Percentiles rank a stretch among this genome's conserved stretches.
Conservation (phyloP, 2,888 invertebrate species). For the Nycteola revayana region DNA sequence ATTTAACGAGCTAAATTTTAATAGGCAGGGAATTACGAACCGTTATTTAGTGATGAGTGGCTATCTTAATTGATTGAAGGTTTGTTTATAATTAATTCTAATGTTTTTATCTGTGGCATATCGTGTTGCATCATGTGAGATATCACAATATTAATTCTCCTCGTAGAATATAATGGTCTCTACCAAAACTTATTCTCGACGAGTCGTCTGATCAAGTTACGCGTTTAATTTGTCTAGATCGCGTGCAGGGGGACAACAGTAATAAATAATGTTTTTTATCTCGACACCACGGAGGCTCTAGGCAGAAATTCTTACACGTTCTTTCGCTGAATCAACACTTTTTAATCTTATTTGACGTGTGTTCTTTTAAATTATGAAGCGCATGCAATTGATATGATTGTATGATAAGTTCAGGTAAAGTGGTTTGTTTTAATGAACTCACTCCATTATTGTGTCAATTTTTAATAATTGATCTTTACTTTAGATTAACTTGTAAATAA, state of each 20-base stretch:
- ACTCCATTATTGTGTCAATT: conserved; percentile 5
- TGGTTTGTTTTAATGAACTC: conserved; percentile 13
- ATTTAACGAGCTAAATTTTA: conserved; percentile 26
- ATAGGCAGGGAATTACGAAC: conserved; percentile 12
- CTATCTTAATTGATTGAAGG: conserved; percentile 16
- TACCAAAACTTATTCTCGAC: conserved; percentile 52
- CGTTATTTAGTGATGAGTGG: conserved; percentile 9
- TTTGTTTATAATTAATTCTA: conserved; percentile 37
- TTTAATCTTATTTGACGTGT: conserved; percentile 48
- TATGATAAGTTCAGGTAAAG: conserved; percentile 18
- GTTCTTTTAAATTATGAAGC: conserved; percentile 37
- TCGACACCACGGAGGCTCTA: conserved; percentile 60
- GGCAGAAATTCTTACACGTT: conserved; percentile 78
- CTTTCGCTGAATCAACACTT: conserved; percentile 63
- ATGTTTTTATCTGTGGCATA: conserved; percentile 27
- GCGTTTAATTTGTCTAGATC: conserved; percentile 77
- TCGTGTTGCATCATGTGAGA: conserved; percentile 35
- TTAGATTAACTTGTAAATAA: too few relatives aligned
- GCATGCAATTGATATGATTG: conserved; percentile 31
- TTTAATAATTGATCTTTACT: conserved; percentile 5
- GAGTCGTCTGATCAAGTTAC: conserved; percentile 69
- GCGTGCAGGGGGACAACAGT: conserved; percentile 64
- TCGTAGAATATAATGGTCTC: conserved; percentile 49
- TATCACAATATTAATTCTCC: conserved; percentile 40
- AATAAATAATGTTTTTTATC: conserved; percentile 78